Conservation (phyloP, 2,888 invertebrate species). For the Dysmachus trigonus region DNA sequence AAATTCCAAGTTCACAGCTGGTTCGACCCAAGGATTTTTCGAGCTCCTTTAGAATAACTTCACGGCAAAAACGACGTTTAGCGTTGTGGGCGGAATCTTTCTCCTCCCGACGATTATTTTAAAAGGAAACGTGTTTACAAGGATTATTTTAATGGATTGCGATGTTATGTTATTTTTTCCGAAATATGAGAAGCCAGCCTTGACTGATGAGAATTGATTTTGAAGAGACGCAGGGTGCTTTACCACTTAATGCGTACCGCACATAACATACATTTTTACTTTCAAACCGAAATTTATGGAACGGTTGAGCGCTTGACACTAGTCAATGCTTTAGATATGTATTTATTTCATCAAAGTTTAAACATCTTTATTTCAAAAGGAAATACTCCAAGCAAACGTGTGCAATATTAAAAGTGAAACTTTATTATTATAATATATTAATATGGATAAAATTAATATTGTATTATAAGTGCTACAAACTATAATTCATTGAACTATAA, state of each 20-base stretch:
- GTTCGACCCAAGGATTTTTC: not conserved
- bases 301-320: not conserved
- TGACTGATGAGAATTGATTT: not conserved
- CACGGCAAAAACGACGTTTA: not conserved
- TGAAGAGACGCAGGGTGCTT: not conserved
- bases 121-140: conserved; percentile 4
- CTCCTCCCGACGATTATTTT: not conserved
- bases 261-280: not conserved
- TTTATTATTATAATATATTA: no score
- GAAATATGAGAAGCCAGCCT: not conserved
- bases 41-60: conserved; percentile 6
- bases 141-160: conserved; percentile 21
- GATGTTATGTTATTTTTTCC: not conserved
- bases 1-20: conserved; percentile 17
- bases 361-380: no score
- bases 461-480: no score
- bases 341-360: no score
- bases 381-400: no score
- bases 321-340: not conserved
- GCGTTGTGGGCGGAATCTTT: not conserved
- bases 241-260: not conserved
- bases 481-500: no score
- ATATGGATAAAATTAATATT: no score
- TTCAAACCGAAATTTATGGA: not conserved
- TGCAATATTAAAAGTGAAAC: no score